Percentiles rank a stretch among this genome's conserved stretches.
Evolutionary conservation across 2,888 invertebrate genomes (phyloP).

Genomic region (Eristalis arbustorum): DNA sequence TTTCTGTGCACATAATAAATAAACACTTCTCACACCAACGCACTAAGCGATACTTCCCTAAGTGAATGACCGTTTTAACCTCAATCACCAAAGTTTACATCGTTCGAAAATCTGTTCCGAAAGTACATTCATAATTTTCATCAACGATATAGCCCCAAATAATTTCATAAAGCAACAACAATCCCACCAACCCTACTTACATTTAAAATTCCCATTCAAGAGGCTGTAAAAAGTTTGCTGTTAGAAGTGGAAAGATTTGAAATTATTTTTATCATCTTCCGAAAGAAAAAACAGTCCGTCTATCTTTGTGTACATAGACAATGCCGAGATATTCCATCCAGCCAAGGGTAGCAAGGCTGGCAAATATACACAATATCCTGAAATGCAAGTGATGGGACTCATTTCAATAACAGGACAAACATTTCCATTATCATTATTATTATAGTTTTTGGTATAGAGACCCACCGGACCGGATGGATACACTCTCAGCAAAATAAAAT

Average conservation of each 20-base stretch:
- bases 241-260: not conserved
- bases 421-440: slow-evolving; percentile 53
- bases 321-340: not conserved
- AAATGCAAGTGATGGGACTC: slow-evolving; percentile 29
- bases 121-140: not conserved
- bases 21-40: not conserved
- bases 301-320: not conserved
- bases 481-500: not conserved
- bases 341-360: not conserved
- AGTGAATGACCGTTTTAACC: not conserved
- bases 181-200: not conserved
- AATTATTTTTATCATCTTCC: slow-evolving; percentile 17
- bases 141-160: not conserved
- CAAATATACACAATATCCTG: not conserved
- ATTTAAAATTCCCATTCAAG: not conserved
- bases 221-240: slow-evolving; percentile 10
- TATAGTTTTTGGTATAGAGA: slow-evolving; percentile 17
- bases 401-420: slow-evolving; percentile 52
- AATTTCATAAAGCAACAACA: not conserved
- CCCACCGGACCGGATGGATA: not conserved
- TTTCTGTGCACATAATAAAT: not conserved
- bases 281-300: not conserved
- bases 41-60: not conserved
- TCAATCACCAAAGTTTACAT: not conserved
- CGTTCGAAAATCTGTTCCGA: not conserved